These are phyloP conservation scores for Tethea ocularis DNA, from an alignment of 2,888 invertebrate species.

Conservation along the genomic window DNA sequence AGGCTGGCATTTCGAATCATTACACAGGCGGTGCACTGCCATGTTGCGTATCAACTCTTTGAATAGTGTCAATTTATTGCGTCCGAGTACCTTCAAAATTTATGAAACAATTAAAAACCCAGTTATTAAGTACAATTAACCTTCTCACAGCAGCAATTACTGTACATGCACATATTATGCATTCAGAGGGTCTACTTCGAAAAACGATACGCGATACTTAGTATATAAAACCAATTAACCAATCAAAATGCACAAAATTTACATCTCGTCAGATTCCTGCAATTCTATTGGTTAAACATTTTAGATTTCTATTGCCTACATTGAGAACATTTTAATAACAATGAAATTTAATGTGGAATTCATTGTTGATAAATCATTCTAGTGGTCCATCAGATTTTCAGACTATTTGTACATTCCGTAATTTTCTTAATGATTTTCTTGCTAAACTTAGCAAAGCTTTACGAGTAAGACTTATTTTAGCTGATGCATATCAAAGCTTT, in stretches of 20 bases:
- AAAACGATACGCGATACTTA: too few relatives aligned
- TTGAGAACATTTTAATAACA: neutral
- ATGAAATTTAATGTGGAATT: neutral
- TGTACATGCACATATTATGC: conserved; percentile 26
- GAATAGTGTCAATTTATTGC: conserved; percentile 27
- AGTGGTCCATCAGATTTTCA: neutral
- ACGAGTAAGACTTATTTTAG: too few relatives aligned
- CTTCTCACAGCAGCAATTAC: conserved; percentile 38
- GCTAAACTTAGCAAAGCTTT: neutral
- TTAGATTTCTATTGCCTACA: conserved; percentile 8
- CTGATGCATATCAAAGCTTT: too few relatives aligned
- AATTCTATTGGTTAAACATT: too few relatives aligned
- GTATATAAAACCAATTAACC: too few relatives aligned
- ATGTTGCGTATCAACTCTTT: conserved; percentile 1
- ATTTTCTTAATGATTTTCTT: neutral
- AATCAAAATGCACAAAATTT: too few relatives aligned
- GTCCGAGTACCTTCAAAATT: conserved; percentile 36
- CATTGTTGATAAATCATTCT: neutral
- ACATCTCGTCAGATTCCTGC: too few relatives aligned
- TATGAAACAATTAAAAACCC: conserved; percentile 33
- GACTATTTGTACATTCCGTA: neutral
- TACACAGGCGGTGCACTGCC: neutral
- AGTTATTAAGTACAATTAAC: conserved; percentile 42
- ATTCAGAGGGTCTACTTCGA: too few relatives aligned
- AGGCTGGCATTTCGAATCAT: conserved; percentile 2